Evolutionary conservation across 1,140 invertebrate genomes (phyloP).

Genomic region (Acyrthosiphon pisum): DNA sequence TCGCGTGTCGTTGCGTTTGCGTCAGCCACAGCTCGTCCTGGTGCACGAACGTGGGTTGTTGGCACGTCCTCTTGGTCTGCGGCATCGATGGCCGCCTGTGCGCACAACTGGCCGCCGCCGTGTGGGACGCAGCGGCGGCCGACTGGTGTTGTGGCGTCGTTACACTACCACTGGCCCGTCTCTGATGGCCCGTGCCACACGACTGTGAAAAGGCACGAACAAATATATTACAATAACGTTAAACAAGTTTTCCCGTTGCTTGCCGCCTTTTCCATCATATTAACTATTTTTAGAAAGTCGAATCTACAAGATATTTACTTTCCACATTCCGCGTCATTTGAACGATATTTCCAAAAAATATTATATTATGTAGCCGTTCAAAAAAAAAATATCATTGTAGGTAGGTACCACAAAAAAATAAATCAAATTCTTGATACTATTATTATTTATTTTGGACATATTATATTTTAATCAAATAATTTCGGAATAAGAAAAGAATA

Average conservation of each 20-base stretch:
- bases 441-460: background rate
- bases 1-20: conserved; percentile 61
- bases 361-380: too few species aligned
- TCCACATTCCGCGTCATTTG: too few species aligned
- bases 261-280: too few species aligned
- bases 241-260: too few species aligned
- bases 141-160: conserved; percentile 61
- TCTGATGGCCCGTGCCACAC: conserved; percentile 25
- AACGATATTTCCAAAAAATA: too few species aligned
- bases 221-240: background rate
- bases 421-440: background rate
- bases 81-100: conserved; percentile 52
- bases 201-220: background rate
- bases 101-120: conserved; percentile 59
- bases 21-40: conserved; percentile 62
- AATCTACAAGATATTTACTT: too few species aligned
- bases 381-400: too few species aligned
- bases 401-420: background rate
- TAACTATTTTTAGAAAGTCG: too few species aligned
- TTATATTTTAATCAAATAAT: background rate
- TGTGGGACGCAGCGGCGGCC: conserved; percentile 54
- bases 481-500: background rate
- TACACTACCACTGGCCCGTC: conserved; percentile 36
- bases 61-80: conserved; percentile 48
- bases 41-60: conserved; percentile 60